Percentiles rank a stretch among this genome's conserved stretches.
Evolutionary conservation across 2,797 vertebrate genomes (phyloP).

Genomic region (Anabas testudineus): DNA sequence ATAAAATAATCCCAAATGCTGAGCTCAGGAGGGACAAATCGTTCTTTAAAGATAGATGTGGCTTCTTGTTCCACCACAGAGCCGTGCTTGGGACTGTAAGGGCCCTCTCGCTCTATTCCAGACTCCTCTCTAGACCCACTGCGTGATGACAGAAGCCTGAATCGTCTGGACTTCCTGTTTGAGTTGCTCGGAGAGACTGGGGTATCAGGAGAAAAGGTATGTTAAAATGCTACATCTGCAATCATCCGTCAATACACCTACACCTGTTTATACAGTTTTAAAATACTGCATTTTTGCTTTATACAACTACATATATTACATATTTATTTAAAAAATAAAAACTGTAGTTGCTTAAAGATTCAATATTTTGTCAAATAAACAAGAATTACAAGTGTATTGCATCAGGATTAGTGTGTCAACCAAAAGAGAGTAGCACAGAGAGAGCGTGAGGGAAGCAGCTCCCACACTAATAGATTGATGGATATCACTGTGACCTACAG

Average conservation of each 20-base stretch:
- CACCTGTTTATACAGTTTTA: background rate
- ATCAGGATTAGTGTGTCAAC: constrained; percentile 31
- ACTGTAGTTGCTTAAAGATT: background rate
- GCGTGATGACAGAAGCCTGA: constrained; percentile 85
- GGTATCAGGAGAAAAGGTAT: constrained; percentile 9
- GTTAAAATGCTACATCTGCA: background rate
- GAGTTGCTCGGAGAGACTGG: constrained; percentile 81
- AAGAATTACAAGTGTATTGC: constrained; percentile 37
- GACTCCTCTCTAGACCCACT: constrained; percentile 84
- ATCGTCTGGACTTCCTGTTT: constrained; percentile 86
- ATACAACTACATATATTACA: constrained; percentile 2
- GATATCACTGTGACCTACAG: constrained; percentile 53
- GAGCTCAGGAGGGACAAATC: constrained; percentile 95
- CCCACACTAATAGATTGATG: constrained; percentile 47
- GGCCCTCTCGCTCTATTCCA: constrained; percentile 70
- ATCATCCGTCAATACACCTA: background rate
- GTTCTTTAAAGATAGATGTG: constrained; percentile 86
- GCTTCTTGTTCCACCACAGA: constrained; percentile 85
- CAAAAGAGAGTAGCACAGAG: constrained; percentile 26
- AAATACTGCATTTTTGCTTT: background rate
- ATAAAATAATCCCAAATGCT: constrained; percentile 99
- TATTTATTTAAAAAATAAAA: background rate
- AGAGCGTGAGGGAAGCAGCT: constrained; percentile 27
- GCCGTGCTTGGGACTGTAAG: constrained; percentile 65
- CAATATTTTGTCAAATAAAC: constrained; percentile 1